Percentiles rank a stretch among this genome's conserved stretches.
These are phyloP conservation scores for Rhagoletis pomonella DNA, from an alignment of 1,140 invertebrate species.

Conservation along the genomic window DNA sequence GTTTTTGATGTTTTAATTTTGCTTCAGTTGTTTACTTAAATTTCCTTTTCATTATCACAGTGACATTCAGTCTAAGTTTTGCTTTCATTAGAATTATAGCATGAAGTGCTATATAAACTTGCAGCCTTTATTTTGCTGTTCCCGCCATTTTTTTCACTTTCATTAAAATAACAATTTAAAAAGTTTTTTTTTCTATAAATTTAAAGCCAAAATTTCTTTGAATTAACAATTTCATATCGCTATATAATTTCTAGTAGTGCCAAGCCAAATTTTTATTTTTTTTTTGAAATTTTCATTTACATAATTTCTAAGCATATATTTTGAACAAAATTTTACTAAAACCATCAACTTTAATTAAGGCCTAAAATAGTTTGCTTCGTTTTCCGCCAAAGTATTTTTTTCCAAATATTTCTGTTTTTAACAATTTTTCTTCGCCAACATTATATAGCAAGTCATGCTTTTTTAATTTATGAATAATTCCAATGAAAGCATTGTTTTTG, in stretches of 20 bases:
- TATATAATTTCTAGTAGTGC: conserved; percentile 8
- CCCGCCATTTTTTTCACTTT: conserved; percentile 59
- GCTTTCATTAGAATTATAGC: conserved; percentile 74
- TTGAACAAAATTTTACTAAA: conserved; percentile 54
- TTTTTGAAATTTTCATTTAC: conserved; percentile 31
- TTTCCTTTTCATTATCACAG: conserved; percentile 72
- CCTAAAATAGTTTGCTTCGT: conserved; percentile 31
- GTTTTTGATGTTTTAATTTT: conserved; percentile 11
- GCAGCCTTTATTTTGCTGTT: conserved; percentile 57
- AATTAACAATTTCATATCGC: conserved; percentile 55
- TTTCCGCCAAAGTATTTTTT: conserved; percentile 54
- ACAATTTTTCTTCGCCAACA: conserved; percentile 55
- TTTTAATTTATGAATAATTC: conserved; percentile 62
- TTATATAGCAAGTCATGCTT: conserved; percentile 71
- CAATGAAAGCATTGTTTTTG: conserved; percentile 69
- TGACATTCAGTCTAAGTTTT: conserved; percentile 74
- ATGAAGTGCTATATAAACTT: conserved; percentile 64
- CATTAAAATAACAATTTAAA: conserved; percentile 65
- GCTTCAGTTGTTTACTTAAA: conserved; percentile 55
- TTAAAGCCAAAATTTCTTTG: conserved; percentile 71
- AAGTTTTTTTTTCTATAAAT: conserved; percentile 70
- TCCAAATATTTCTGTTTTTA: conserved; percentile 58
- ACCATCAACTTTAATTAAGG: conserved; percentile 49
- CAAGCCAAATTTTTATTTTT: conserved; percentile 65
- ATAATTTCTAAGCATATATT: conserved; percentile 19